Conservation (phyloP, 2,888 invertebrate species). For the Drosophila histrio region DNA sequence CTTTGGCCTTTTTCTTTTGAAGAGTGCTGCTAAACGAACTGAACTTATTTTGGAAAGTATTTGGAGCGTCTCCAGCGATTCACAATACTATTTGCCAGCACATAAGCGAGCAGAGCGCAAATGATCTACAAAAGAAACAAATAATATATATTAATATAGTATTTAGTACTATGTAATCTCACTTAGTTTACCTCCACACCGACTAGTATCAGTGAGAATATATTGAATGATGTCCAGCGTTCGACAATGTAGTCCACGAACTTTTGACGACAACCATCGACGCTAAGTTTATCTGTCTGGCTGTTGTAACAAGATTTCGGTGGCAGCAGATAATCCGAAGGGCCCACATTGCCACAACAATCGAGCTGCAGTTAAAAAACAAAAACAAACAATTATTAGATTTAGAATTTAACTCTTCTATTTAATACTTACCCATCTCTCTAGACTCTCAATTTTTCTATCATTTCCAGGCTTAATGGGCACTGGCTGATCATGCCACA, state of each 20-base stretch:
- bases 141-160: not conserved
- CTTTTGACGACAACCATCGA: conserved; percentile 80
- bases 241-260: conserved; percentile 77
- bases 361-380: conserved; percentile 58
- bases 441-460: conserved; percentile 76
- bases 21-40: conserved; percentile 17
- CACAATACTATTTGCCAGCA: conserved; percentile 79
- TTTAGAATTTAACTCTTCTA: too few relatives aligned
- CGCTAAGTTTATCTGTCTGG: conserved; percentile 67
- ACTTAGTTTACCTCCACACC: conserved; percentile 73
- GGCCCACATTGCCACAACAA: conserved; percentile 77
- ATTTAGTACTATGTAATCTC: not conserved
- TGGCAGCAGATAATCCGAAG: conserved; percentile 72
- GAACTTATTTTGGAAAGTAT: conserved; percentile 77
- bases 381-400: not conserved
- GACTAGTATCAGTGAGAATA: conserved; percentile 66
- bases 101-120: conserved; percentile 77
- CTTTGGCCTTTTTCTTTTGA: conserved; percentile 70
- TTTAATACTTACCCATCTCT: conserved; percentile 71
- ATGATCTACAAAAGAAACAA: conserved; percentile 63
- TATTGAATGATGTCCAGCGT: conserved; percentile 73
- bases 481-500: conserved; percentile 77
- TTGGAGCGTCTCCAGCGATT: conserved; percentile 83
- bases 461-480: conserved; percentile 79
- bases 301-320: conserved; percentile 77